Base-by-base conservation (phyloP, 1,140 invertebrate genomes). In the Procambarus clarkii region DNA sequence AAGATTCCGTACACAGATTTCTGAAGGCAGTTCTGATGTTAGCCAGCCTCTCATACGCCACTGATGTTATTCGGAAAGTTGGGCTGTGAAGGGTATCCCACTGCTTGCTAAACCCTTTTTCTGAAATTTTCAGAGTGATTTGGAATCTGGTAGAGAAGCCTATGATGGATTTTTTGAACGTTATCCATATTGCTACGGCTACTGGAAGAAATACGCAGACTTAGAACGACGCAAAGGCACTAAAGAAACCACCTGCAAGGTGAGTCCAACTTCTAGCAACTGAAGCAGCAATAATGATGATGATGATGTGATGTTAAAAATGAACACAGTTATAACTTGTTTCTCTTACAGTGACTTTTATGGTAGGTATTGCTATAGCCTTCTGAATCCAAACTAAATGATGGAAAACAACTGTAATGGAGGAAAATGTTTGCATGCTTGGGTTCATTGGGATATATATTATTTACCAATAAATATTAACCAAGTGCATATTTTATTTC, bases 101-200 rank as follows among this genome's bases (percentile, higher is more conserved):
- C 34, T 34, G 34, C 34, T 34, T 34, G 34, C 34, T 34, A 34
- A 34, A 34, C 34, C 34, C 34, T 34, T 34, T 34, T 34, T 9
- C 50, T 54, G 8, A 54, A 9, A 54, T 54, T 54, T 78, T 79
- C 86, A 93, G 92, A 93, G 98, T 94, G 97, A 99, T 94, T 96
- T 98, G 91, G 97, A 98, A 94, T 97, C 97, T 24, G 98, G 98
- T 0, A 96, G 98, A 54, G 98, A 99, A 94, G 98, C 98, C 34
- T 99, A 99, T 95, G 97, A 98, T 94, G 97, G 97, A 90, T 99
- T 99, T 95, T 96, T 99, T 92, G 96, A 96, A 78, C 97, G 98
- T 94, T 99, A 99, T 95, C 98, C 98, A 21, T 99, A 99, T 95
- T 99, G 99, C 94, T 99, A 99, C 95, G 99, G 99, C 78, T 99